Evolutionary conservation across 2,113 vertebrate genomes (phyloP), one percentile per base, ranked within the genome.

Genomic region (Herpailurus yagouaroundi): DNA sequence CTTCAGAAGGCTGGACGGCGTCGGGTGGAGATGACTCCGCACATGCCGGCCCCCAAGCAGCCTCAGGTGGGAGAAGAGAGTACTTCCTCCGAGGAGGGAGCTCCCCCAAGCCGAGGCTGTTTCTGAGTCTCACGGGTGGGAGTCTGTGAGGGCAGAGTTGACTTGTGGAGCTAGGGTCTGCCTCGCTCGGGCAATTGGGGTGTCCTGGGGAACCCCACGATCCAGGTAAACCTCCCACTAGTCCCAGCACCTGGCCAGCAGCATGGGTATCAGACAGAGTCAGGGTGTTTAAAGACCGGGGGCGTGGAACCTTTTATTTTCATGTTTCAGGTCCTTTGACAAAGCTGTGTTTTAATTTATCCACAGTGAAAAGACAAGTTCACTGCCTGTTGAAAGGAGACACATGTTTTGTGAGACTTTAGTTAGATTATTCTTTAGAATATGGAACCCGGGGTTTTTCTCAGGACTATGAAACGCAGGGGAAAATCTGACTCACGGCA

Each of bases 201-300:
- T 55, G 13, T 50, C 73, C 36, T 21, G 19, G 31, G 48, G 63
- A 86, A 29, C 4, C 14, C 33, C 11, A 4, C 18, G 33, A 21
- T n/a, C 19, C 4, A 33, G 41, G n/a, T 1, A 41, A 29, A 38
- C 14, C 15, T 60, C 15, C 1, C 6, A 11, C 38, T 6, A 6
- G 1, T 48, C 13, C 10, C 7, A 0, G 1, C 29, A 13, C 9
- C 6, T 9, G 1, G 0, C 21, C 10, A 11, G 19, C 10, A 27
- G 45, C 0, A 10, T 0, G 0, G 68, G 0, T 27, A 27, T 77
- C 74, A 73, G 21, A 76, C 21, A 4, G 4, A 19, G 64, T 45
- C 66, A 86, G 88, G 55, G 36, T 0, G 25, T 0, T 1, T 0
- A 0, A 52, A 64, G 1, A n/a, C 68, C 73, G 68, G 89, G 52